Evolutionary conservation across 2,888 invertebrate genomes (phyloP).

Genomic region (Magallana nippona): DNA sequence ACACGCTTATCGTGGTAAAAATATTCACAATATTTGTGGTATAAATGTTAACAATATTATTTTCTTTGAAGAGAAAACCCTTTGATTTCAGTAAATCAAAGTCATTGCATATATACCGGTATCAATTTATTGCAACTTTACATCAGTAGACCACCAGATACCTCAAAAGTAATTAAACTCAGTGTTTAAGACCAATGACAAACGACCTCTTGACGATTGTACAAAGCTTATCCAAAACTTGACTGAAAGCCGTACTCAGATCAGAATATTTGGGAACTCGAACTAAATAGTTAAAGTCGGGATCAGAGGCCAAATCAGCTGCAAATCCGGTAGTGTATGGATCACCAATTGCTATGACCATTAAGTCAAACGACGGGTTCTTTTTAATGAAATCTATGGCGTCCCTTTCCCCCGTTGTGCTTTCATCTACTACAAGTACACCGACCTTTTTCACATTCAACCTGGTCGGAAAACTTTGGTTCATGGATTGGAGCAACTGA

Average conservation of each 20-base stretch:
- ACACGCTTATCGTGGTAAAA: too few relatives aligned
- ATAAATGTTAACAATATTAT: too few relatives aligned
- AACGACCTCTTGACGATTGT: conserved; percentile 12
- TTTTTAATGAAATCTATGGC: conserved; percentile 56
- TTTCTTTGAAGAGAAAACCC: too few relatives aligned
- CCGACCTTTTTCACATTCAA: conserved; percentile 63
- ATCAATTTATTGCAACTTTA: not conserved
- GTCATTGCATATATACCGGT: not conserved
- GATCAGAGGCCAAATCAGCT: conserved; percentile 55
- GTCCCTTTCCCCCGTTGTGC: conserved; percentile 57
- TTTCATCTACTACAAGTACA: conserved; percentile 68
- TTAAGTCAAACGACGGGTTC: conserved; percentile 54
- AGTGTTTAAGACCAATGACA: not conserved
- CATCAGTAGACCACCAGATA: too few relatives aligned
- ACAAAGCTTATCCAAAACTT: conserved; percentile 59
- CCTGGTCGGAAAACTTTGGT: conserved; percentile 55
- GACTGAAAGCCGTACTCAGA: conserved; percentile 53
- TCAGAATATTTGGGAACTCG: conserved; percentile 60
- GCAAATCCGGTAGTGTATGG: conserved; percentile 50
- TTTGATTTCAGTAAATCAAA: too few relatives aligned
- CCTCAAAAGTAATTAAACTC: not conserved
- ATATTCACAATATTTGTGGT: too few relatives aligned
- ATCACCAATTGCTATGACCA: conserved; percentile 62
- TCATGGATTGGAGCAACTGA: conserved; percentile 53
- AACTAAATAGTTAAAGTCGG: conserved; percentile 58